Percentiles rank a stretch among this genome's conserved stretches.
Evolutionary conservation across 2,888 invertebrate genomes (phyloP).

Genomic region (Philereme vetulata): DNA sequence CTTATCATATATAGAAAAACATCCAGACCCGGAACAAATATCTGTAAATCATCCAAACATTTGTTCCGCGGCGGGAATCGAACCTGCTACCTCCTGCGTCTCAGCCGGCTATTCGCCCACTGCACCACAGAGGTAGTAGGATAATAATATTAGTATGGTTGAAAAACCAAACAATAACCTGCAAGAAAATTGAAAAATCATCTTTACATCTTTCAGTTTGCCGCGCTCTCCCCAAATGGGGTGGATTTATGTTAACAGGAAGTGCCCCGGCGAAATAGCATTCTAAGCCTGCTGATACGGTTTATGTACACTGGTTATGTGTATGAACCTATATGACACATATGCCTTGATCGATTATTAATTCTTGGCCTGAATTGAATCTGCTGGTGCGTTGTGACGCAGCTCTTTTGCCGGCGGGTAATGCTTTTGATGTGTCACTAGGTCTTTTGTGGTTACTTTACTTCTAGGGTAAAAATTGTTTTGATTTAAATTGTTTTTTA

Average conservation of each 20-base stretch:
- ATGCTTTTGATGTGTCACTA: neutral
- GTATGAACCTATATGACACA: constrained; percentile 39
- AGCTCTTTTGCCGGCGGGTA: neutral
- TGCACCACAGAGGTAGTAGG: no score
- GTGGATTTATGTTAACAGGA: constrained; percentile 79
- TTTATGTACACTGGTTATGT: constrained; percentile 54
- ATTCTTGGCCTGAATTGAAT: constrained; percentile 36
- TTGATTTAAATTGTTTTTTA: no score
- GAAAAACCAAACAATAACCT: constrained; percentile 34
- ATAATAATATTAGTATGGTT: no score
- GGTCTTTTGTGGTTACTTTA: no score
- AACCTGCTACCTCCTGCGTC: no score
- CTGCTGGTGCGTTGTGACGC: constrained; percentile 18
- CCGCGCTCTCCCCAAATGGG: constrained; percentile 57
- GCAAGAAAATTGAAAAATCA: constrained; percentile 36
- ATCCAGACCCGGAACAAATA: no score
- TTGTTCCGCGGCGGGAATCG: no score
- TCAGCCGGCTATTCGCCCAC: no score
- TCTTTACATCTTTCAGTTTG: constrained; percentile 44
- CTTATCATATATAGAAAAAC: no score
- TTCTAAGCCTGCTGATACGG: constrained; percentile 73
- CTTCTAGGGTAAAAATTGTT: no score
- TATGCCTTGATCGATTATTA: constrained; percentile 44
- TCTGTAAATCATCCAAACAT: no score
- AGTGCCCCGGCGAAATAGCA: constrained; percentile 73